phyloP scores from a whole-genome alignment of 1,140 invertebrate genomes.

The Philopotamus ludificatus region DNA sequence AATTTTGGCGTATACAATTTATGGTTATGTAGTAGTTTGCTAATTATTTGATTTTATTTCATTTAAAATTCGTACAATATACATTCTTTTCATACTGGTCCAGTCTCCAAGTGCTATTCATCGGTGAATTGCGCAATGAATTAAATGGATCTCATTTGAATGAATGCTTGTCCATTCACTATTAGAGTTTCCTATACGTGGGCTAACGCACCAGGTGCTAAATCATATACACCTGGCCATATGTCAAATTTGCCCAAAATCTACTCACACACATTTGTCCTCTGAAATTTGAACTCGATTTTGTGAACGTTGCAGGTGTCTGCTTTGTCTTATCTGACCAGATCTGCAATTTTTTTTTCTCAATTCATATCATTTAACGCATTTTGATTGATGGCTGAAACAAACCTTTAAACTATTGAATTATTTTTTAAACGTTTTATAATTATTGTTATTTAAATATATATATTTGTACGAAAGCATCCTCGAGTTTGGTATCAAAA shows the following conservation, averaged over 20 bases:
- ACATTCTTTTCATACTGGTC: too few species aligned
- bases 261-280: conserved; percentile 4
- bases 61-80: too few species aligned
- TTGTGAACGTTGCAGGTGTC: conserved; percentile 2
- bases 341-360: background rate
- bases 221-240: conserved; percentile 5
- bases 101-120: too few species aligned
- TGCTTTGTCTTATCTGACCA: background rate
- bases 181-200: background rate
- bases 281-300: conserved; percentile 17
- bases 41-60: too few species aligned
- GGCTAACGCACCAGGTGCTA: background rate
- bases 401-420: too few species aligned
- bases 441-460: too few species aligned
- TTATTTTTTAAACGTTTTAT: too few species aligned
- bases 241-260: background rate
- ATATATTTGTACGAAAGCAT: too few species aligned
- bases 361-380: background rate
- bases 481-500: too few species aligned
- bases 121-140: background rate
- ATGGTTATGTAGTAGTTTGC: too few species aligned
- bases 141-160: conserved; percentile 1
- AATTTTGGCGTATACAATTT: too few species aligned
- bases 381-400: too few species aligned
- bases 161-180: conserved; percentile 2